Conservation (phyloP, 2,888 invertebrate genomes). For the Salpingus planirostris region DNA sequence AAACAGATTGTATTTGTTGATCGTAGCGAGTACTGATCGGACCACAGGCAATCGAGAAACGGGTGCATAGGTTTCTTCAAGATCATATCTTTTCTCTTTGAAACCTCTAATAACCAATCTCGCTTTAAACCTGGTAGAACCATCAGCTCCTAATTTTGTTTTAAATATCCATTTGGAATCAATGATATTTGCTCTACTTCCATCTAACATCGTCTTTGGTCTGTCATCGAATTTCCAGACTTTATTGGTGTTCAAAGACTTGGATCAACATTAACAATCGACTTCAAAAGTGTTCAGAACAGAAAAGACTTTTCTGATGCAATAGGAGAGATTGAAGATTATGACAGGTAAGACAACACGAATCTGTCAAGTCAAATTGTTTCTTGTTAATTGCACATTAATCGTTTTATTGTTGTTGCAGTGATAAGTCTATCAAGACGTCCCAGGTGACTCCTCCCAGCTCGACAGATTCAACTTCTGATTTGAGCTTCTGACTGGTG, state of each 20-base stretch:
- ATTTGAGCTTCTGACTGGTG: too few species aligned
- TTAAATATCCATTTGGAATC: constrained; percentile 13
- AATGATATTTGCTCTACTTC: constrained; percentile 4
- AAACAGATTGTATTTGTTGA: not conserved
- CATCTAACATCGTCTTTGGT: constrained; percentile 5
- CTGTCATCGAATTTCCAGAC: constrained; percentile 12
- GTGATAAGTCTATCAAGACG: too few species aligned
- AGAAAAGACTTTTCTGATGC: too few species aligned
- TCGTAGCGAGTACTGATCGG: constrained; percentile 4
- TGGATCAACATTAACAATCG: too few species aligned
- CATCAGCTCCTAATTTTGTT: constrained; percentile 9
- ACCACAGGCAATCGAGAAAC: constrained; percentile 11
- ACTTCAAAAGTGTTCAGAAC: too few species aligned
- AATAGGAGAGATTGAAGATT: too few species aligned
- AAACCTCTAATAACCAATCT: constrained; percentile 12
- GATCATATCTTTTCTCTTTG: constrained; percentile 10
- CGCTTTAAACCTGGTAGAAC: constrained; percentile 11
- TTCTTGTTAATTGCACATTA: too few species aligned
- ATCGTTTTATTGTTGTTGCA: too few species aligned
- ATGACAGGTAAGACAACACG: too few species aligned
- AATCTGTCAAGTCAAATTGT: too few species aligned
- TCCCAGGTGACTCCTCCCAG: too few species aligned
- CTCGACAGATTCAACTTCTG: too few species aligned
- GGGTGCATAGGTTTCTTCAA: constrained; percentile 12
- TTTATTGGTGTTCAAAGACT: constrained; percentile 7